phyloP scores from a whole-genome alignment of 2,113 vertebrate species.

The Gambusia affinis region DNA sequence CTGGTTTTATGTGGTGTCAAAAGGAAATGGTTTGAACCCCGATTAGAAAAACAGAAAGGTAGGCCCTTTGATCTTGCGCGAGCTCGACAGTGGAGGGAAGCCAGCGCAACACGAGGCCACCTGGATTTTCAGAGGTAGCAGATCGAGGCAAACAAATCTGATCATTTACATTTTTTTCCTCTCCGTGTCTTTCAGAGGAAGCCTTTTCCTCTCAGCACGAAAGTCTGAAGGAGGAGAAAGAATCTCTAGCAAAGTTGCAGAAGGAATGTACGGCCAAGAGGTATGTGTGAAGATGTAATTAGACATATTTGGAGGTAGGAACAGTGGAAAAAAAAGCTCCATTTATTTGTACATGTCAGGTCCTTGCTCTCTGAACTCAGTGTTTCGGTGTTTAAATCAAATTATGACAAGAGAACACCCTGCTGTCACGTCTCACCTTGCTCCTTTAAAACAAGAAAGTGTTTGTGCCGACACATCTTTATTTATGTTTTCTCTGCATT shows the following conservation, averaged over 20 bases:
- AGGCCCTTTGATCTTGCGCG: constrained; percentile 52
- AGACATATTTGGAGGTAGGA: constrained; percentile 27
- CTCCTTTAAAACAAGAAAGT: constrained; percentile 44
- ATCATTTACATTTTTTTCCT: constrained; percentile 56
- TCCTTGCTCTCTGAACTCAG: neutral
- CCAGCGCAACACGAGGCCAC: constrained; percentile 51
- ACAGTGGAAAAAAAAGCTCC: constrained; percentile 3
- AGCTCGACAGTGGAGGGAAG: constrained; percentile 47
- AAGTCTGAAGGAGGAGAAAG: constrained; percentile 86
- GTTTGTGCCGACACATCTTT: constrained; percentile 24
- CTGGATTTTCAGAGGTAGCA: constrained; percentile 59
- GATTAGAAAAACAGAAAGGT: constrained; percentile 40
- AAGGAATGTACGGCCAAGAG: constrained; percentile 97
- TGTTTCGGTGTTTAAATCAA: constrained; percentile 17
- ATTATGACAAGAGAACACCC: constrained; percentile 20
- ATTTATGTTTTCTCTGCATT: constrained; percentile 25
- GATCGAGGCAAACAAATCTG: constrained; percentile 41
- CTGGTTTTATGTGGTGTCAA: constrained; percentile 67
- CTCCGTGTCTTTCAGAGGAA: constrained; percentile 82
- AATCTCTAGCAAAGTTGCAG: constrained; percentile 85
- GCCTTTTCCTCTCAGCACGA: constrained; percentile 83
- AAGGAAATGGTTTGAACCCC: constrained; percentile 64
- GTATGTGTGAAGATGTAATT: constrained; percentile 78
- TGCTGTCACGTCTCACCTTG: constrained; percentile 20
- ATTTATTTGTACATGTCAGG: constrained; percentile 25